Evolutionary conservation across 2,797 vertebrate species (phyloP).

Genomic region (Sebastes miniatus): DNA sequence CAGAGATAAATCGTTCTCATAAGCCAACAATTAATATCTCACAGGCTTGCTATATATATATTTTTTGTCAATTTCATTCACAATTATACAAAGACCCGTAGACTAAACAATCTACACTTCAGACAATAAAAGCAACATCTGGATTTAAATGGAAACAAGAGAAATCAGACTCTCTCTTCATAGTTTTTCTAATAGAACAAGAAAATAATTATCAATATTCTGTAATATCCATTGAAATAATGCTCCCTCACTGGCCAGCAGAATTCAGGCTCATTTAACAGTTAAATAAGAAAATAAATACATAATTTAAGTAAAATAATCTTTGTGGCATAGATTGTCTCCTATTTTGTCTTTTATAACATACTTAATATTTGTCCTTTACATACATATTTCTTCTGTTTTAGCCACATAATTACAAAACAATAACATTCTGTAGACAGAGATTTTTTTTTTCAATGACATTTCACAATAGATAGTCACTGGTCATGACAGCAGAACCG

Average conservation of each 20-base stretch:
- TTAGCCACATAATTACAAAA: slow-evolving; percentile 65
- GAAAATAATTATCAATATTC: slow-evolving; percentile 36
- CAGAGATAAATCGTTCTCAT: slow-evolving; percentile 32
- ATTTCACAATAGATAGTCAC: slow-evolving; percentile 64
- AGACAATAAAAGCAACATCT: slow-evolving; percentile 53
- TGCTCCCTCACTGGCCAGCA: slow-evolving; percentile 80
- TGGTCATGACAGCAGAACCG: slow-evolving; percentile 50
- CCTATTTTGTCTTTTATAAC: slow-evolving; percentile 52
- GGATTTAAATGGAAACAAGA: slow-evolving; percentile 33
- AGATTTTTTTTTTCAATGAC: slow-evolving; percentile 41
- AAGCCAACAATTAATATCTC: slow-evolving; percentile 17
- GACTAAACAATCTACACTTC: slow-evolving; percentile 53
- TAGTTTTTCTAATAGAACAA: slow-evolving; percentile 30
- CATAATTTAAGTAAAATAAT: slow-evolving; percentile 73
- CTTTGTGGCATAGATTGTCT: slow-evolving; percentile 83
- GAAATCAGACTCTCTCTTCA: slow-evolving; percentile 30
- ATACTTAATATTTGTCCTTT: slow-evolving; percentile 55
- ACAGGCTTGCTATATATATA: slow-evolving; percentile 14
- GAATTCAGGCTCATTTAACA: slow-evolving; percentile 77
- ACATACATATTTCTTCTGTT: slow-evolving; percentile 62
- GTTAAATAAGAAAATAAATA: slow-evolving; percentile 84
- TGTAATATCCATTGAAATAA: slow-evolving; percentile 59
- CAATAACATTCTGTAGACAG: slow-evolving; percentile 70
- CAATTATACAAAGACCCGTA: slow-evolving; percentile 50
- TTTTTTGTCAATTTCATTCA: slow-evolving; percentile 36